Percentiles rank a stretch among this genome's conserved stretches.
phyloP scores from a whole-genome alignment of 2,888 invertebrate genomes.

The Adelphocoris suturalis region DNA sequence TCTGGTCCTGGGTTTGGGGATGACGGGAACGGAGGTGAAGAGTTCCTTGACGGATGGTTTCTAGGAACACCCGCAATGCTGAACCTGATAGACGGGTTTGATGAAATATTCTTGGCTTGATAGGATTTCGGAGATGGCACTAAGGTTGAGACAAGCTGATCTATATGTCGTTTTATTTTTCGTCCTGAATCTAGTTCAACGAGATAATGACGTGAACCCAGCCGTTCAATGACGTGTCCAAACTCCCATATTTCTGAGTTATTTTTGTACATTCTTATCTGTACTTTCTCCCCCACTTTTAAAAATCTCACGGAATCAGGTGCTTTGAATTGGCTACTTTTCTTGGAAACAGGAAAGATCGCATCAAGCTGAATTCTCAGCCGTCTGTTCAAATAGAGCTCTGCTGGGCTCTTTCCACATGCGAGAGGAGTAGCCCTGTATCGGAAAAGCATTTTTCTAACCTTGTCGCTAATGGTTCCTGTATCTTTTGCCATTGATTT shows the following conservation, averaged over 20 bases:
- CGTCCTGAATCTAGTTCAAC: neutral
- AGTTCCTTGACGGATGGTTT: neutral
- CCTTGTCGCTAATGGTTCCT: neutral
- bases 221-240: neutral
- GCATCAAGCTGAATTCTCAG: neutral
- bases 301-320: neutral
- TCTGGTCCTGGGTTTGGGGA: neutral
- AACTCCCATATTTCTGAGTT: neutral
- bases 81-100: neutral
- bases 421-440: neutral
- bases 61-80: neutral
- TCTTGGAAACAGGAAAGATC: neutral
- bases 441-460: neutral
- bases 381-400: neutral
- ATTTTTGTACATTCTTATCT: neutral
- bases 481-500: conserved; percentile 60
- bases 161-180: neutral
- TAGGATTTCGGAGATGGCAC: neutral
- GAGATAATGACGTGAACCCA: neutral
- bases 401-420: neutral
- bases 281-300: neutral
- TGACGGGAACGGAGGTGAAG: neutral
- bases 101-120: neutral
- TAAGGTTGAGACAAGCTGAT: neutral
- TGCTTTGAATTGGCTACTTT: neutral